A percentile compares a stretch with the other conserved stretches of the same genome.
These are phyloP conservation scores for Bombus superbus DNA, from an alignment of 1,140 invertebrate species.

Conservation along the genomic window DNA sequence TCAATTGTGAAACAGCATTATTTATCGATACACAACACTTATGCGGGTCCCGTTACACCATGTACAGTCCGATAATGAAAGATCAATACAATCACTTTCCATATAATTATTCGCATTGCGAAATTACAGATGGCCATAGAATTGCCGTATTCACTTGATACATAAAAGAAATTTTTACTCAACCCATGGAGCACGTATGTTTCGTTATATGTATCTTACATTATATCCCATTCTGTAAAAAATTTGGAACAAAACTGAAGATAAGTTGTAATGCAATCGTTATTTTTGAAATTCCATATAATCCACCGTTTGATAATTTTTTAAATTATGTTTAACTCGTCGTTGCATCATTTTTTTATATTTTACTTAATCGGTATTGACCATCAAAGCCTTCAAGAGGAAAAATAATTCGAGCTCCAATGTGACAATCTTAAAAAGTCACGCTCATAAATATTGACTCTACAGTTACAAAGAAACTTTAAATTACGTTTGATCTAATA, in stretches of 20 bases:
- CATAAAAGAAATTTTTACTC: not conserved
- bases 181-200: not conserved
- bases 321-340: no score
- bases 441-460: not conserved
- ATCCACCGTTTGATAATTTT: no score
- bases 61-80: constrained; percentile 4
- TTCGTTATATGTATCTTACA: not conserved
- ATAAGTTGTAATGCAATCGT: no score
- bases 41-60: not conserved
- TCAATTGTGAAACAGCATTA: constrained; percentile 25
- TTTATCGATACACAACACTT: constrained; percentile 38
- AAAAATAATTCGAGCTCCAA: not conserved
- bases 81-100: constrained; percentile 31
- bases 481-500: not conserved
- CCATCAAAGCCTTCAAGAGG: no score
- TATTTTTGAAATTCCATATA: not conserved
- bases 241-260: not conserved
- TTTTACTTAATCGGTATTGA: no score
- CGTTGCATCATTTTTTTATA: no score
- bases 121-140: constrained; percentile 8
- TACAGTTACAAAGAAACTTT: not conserved
- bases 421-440: not conserved
- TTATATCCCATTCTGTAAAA: not conserved
- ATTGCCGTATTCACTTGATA: not conserved
- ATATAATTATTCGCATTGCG: constrained; percentile 36